Evolutionary conservation across 2,113 vertebrate genomes (phyloP), one percentile per base, ranked within the genome.

Genomic region (Brachypodius melanocephalos): DNA sequence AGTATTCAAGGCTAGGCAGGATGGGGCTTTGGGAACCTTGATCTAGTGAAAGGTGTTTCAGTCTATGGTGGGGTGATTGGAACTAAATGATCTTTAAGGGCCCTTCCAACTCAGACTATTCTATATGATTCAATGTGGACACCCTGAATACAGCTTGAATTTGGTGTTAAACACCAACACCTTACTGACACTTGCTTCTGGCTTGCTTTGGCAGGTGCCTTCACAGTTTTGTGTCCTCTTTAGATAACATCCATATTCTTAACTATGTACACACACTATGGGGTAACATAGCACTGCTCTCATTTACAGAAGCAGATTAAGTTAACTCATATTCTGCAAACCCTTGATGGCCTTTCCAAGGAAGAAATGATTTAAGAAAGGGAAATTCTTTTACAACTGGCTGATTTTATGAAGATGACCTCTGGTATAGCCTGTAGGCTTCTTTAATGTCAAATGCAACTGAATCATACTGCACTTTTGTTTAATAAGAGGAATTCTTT

Each of bases 21-120:
- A 36, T 43, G 36, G 26, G 38, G 31, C 22, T 66, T 45, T 66
- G 52, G 34, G 16, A 3, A 26, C 13, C 7, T 10, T 52, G 52
- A 9, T 46, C 7, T 25, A 17, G 19, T 43, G 12, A 40, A 21
- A 49, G 10, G 2, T 40, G 11, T 52, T 58, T 28, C 38, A 46
- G 28, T 5, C 8, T 8, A 12, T n/a, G 45, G 22, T n/a, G 40
- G 38, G 24, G 19, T 0, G 0, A 17, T 17, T 74, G 19, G 24
- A 52, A 29, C 5, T 15, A 12, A 54, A 10, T 52, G 32, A 59
- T 38, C 38, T 65, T 65, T 49, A 51, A 36, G 4, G 31, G 16
- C 21, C 8, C 10, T 74, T 81, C 29, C 38, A 67, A 46, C 16
- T 25, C 38, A 59, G 52, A 40, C 10, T 45, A 6, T n/a, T 67